These are phyloP conservation scores for Peucedramus taeniatus DNA, from an alignment of 2,113 vertebrate species.

Conservation along the genomic window DNA sequence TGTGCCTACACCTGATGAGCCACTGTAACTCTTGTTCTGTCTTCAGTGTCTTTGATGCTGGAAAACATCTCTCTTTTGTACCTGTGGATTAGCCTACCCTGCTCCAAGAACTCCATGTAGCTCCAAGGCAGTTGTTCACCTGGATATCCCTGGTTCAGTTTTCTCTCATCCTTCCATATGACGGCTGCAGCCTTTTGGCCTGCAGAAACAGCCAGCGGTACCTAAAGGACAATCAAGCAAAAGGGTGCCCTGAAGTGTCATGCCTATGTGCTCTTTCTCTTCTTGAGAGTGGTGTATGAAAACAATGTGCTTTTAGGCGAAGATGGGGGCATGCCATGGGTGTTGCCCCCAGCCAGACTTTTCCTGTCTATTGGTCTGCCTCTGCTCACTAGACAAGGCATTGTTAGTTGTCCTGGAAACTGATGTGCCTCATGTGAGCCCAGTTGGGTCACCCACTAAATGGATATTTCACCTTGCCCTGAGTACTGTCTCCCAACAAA, in stretches of 20 bases:
- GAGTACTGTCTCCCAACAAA: not conserved
- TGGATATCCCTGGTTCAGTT: not conserved
- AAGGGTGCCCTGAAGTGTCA: too few relatives aligned
- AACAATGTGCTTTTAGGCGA: not conserved
- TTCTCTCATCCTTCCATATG: not conserved
- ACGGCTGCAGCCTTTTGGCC: not conserved
- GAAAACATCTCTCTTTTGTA: not conserved
- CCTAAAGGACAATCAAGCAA: not conserved
- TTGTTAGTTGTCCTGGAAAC: not conserved
- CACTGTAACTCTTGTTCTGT: not conserved
- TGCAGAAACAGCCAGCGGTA: not conserved
- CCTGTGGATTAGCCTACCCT: accelerated
- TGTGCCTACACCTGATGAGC: not conserved
- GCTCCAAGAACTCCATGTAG: not conserved
- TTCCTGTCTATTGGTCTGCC: not conserved
- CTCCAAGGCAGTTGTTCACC: not conserved
- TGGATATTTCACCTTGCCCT: not conserved
- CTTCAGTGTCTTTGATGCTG: not conserved
- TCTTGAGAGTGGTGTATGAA: not conserved
- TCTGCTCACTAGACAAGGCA: not conserved
- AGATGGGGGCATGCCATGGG: not conserved
- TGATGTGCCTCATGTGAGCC: accelerated
- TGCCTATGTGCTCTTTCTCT: not conserved
- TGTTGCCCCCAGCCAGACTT: not conserved
- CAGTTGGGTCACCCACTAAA: accelerated